Evolutionary conservation across 2,888 invertebrate genomes (phyloP).

Genomic region (Epicampocera succincta): DNA sequence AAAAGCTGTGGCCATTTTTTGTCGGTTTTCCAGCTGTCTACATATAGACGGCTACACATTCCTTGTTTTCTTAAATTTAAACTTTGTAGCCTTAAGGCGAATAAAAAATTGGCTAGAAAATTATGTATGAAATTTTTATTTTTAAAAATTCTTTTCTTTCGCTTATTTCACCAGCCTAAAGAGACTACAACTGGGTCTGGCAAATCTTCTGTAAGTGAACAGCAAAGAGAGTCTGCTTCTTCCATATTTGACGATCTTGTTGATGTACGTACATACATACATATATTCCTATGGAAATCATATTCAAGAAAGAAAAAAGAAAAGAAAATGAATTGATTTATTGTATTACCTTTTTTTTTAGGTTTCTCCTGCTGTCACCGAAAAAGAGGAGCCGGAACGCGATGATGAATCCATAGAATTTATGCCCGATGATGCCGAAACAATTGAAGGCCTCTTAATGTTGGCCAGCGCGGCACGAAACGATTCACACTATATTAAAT

Average conservation of each 20-base stretch:
- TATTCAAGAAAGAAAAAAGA: too few species aligned
- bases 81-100: too few species aligned
- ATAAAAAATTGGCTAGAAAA: too few species aligned
- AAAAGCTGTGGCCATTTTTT: too few species aligned
- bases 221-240: constrained; percentile 45
- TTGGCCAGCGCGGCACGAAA: constrained; percentile 78
- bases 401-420: constrained; percentile 71
- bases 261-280: constrained; percentile 48
- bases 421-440: constrained; percentile 71
- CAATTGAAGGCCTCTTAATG: constrained; percentile 79
- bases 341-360: too few species aligned
- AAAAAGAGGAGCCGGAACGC: constrained; percentile 70
- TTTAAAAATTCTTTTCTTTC: not conserved
- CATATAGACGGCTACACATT: too few species aligned
- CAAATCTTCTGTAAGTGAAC: constrained; percentile 49
- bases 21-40: too few species aligned
- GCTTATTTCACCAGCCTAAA: constrained; percentile 32
- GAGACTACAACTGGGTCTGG: constrained; percentile 32
- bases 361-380: constrained; percentile 41
- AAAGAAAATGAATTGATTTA: too few species aligned
- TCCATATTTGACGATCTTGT: constrained; percentile 49
- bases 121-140: not conserved
- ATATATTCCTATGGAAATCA: too few species aligned
- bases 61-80: too few species aligned
- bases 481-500: constrained; percentile 78